Conservation (phyloP, 2,888 invertebrate genomes). For the Cantharis nigra region DNA sequence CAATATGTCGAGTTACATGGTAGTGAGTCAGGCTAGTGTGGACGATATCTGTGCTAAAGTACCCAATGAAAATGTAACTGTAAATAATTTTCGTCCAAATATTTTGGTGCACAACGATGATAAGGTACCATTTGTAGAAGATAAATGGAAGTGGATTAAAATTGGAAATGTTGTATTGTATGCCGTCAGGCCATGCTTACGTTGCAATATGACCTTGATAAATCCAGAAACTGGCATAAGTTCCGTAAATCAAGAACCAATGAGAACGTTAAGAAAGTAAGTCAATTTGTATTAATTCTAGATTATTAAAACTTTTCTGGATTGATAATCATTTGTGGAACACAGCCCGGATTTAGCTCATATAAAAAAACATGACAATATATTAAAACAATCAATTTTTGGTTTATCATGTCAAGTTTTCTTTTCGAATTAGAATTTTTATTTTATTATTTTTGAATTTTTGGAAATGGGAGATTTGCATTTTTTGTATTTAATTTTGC, state of each 20-base stretch:
- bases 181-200: slow-evolving; percentile 61
- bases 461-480: too few relatives aligned
- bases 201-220: slow-evolving; percentile 57
- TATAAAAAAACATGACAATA: too few relatives aligned
- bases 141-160: slow-evolving; percentile 62
- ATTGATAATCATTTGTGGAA: too few relatives aligned
- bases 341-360: too few relatives aligned
- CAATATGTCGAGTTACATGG: background rate
- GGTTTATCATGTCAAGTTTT: too few relatives aligned
- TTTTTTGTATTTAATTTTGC: too few relatives aligned
- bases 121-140: slow-evolving; percentile 56
- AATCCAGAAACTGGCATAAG: slow-evolving; percentile 57
- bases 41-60: background rate
- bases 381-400: too few relatives aligned
- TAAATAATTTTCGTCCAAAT: slow-evolving; percentile 13
- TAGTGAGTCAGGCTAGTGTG: background rate
- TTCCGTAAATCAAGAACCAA: slow-evolving; percentile 42
- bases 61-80: background rate
- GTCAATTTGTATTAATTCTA: background rate
- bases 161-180: slow-evolving; percentile 59
- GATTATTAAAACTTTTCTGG: too few relatives aligned
- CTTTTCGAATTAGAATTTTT: too few relatives aligned
- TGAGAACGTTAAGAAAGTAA: slow-evolving; percentile 9
- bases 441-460: too few relatives aligned
- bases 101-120: background rate